A percentile compares a stretch with the other conserved stretches of the same genome.
phyloP scores from a whole-genome alignment of 2,113 vertebrate species.

The Xenotilapia longispinis region DNA sequence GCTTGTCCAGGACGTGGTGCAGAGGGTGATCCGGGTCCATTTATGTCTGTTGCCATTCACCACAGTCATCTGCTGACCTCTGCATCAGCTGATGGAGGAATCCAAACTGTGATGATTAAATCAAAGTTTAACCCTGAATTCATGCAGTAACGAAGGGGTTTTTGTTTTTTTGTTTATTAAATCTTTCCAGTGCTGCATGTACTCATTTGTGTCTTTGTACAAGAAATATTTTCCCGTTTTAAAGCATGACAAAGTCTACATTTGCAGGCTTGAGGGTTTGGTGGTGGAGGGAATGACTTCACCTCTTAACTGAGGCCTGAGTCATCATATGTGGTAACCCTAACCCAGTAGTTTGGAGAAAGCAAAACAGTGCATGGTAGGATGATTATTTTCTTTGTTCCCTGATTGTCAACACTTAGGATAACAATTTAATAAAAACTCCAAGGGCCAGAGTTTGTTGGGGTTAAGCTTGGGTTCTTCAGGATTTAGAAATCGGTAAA shows the following conservation, averaged over 20 bases:
- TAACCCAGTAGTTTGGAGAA: not conserved
- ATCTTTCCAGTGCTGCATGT: not conserved
- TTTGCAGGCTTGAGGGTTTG: not conserved
- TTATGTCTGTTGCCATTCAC: not conserved
- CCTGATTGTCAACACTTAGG: not conserved
- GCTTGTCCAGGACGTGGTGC: not conserved
- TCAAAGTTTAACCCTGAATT: not conserved
- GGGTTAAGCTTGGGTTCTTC: not conserved
- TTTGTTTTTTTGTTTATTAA: not conserved
- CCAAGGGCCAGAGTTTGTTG: not conserved
- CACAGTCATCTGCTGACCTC: not conserved
- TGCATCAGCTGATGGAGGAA: not conserved
- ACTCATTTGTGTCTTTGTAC: not conserved
- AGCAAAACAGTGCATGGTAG: not conserved
- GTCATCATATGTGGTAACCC: not conserved
- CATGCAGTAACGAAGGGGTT: not conserved
- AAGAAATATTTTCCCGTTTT: not conserved
- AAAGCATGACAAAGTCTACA: not conserved
- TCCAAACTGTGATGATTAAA: not conserved
- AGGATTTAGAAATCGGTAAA: not conserved
- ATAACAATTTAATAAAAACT: not conserved
- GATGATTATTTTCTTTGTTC: not conserved
- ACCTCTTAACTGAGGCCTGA: not conserved
- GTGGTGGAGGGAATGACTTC: not conserved
- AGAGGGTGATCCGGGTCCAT: not conserved